Evolutionary conservation across 2,888 invertebrate genomes (phyloP).

Genomic region (Erynnis tages): DNA sequence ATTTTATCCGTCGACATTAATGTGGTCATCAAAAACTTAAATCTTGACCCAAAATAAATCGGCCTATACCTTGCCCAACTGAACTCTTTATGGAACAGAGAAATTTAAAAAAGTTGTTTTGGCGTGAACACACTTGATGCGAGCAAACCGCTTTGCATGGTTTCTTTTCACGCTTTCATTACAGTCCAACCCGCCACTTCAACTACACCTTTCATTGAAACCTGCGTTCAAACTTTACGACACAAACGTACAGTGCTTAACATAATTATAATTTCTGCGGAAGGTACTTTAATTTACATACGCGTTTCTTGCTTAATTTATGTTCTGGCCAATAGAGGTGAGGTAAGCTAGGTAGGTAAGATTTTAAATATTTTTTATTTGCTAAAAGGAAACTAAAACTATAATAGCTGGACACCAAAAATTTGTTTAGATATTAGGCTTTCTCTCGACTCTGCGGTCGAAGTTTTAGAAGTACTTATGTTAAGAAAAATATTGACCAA

Average conservation of each 20-base stretch:
- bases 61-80: background rate
- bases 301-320: background rate
- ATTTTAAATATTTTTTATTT: too few species aligned
- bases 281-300: constrained; percentile 10
- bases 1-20: too few species aligned
- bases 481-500: too few species aligned
- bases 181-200: constrained; percentile 20
- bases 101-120: constrained; percentile 16
- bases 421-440: too few species aligned
- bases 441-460: too few species aligned
- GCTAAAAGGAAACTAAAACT: too few species aligned
- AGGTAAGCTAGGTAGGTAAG: too few species aligned
- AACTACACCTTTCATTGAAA: constrained; percentile 23
- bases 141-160: constrained; percentile 7
- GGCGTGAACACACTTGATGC: constrained; percentile 12
- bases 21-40: background rate
- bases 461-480: too few species aligned
- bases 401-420: too few species aligned
- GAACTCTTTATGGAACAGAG: constrained; percentile 6
- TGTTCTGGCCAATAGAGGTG: too few species aligned
- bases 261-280: constrained; percentile 17
- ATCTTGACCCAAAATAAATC: background rate
- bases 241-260: constrained; percentile 5
- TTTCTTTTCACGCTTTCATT: constrained; percentile 22
- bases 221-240: constrained; percentile 20